Evolutionary conservation across 2,888 invertebrate species (phyloP), one percentile per base, ranked within the genome.

Genomic region (Ypsolopha sequella): DNA sequence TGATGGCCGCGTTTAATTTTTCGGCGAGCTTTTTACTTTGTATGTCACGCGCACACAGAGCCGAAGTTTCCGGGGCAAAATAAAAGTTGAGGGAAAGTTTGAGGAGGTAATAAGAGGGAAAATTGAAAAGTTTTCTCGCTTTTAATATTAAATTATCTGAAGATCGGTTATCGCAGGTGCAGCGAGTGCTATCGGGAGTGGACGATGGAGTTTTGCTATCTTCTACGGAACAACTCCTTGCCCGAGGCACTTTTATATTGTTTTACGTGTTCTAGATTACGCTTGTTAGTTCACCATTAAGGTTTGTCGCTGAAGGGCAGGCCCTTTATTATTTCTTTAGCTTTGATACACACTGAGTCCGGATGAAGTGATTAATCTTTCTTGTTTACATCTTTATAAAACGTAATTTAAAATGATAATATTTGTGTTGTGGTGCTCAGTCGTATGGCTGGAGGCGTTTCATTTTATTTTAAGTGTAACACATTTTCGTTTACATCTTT

Each of bases 1-100:
- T 80, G 82, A 84, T 80, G 78, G 79, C 70, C 70, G 76, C 62
- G 69, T 78, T 71, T 73, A 80, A 78, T 79, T 81, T 81, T 80
- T 70, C 68, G 68, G 63, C 60, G 72, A 76, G 8, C 72, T 76
- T 72, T 70, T 74, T 69, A 73, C 66, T 14, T 8, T 43, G 11
- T 14, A 13, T 70, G 85, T 84, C 85, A 82, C 59, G 59, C 67
- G 63, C 85, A 84, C 76, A 79, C 77, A 75, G 67, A 68, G 55
- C 52, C 61, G 55, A 75, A 81, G 70, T 82, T 80, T 65, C 53
- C 62, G 9, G 34, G 68, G 73, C 76, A 80, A 79, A 76, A 80
- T 78, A 69, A 64, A 73, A 76, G 68, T 75, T 75, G 52, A 51
- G 43, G 52, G 55, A 50, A 61, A 61, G 13, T 44, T 45, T 11